Evolutionary conservation across 2,888 invertebrate genomes (phyloP).

Genomic region (Pammene aurita): DNA sequence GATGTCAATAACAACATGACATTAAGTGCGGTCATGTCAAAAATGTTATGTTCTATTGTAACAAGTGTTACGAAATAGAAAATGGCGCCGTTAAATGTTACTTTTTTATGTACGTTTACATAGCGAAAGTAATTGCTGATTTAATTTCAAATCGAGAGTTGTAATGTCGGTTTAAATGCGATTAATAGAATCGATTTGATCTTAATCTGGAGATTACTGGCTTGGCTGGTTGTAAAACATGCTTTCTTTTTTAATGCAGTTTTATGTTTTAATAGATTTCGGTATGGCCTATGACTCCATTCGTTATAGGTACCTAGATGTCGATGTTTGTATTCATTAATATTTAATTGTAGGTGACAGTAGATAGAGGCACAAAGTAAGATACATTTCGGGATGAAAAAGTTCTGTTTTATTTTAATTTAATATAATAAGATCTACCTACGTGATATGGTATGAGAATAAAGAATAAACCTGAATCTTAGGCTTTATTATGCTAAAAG

Average conservation of each 20-base stretch:
- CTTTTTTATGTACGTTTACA: slow-evolving; percentile 18
- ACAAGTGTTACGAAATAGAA: slow-evolving; percentile 61
- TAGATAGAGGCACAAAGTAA: too few relatives aligned
- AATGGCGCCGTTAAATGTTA: slow-evolving; percentile 46
- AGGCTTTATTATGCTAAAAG: too few relatives aligned
- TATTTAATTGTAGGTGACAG: too few relatives aligned
- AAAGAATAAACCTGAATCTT: too few relatives aligned
- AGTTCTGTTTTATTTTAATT: too few relatives aligned
- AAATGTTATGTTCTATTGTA: slow-evolving; percentile 54
- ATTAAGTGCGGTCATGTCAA: slow-evolving; percentile 62
- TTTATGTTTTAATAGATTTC: not conserved
- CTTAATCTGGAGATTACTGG: slow-evolving; percentile 33
- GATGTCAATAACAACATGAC: slow-evolving; percentile 57
- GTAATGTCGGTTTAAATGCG: slow-evolving; percentile 39
- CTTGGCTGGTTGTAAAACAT: slow-evolving; percentile 25
- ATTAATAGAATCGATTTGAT: slow-evolving; percentile 37
- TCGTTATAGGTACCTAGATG: not conserved
- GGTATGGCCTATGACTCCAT: not conserved
- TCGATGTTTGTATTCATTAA: too few relatives aligned
- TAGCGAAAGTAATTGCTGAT: slow-evolving; percentile 37
- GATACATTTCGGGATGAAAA: too few relatives aligned
- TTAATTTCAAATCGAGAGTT: slow-evolving; percentile 32
- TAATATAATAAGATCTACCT: too few relatives aligned
- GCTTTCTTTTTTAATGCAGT: slow-evolving; percentile 18
- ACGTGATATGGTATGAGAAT: too few relatives aligned